Base-by-base conservation (phyloP, 2,888 invertebrate species). In the Acanthococcus lagerstroemiae region DNA sequence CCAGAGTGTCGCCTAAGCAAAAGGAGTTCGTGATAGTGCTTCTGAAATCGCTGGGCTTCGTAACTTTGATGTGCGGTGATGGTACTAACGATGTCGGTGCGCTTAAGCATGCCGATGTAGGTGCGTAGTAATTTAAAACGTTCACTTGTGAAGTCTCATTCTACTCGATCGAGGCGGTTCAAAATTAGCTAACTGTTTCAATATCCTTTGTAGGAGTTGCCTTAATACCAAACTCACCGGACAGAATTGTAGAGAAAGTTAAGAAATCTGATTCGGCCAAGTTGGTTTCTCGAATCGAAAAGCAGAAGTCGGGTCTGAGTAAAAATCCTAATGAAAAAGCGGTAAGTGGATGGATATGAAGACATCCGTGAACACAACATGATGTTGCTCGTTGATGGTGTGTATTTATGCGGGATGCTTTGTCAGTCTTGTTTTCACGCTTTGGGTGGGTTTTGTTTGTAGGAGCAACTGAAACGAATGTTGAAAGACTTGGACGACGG, bases 51-150 rank as follows among this genome's bases (percentile, higher is more conserved):
- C 78, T 90, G 12, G 99, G 99, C 4, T 92, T 84, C 74, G 84
- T 84, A 3, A 95, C 96, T 0, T 80, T 99, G 2, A 99, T 99
- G 99, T 99, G 99, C 75, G 99, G 99, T 1, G 99, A 99, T 79
- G 99, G 99, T 65, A 99, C 99, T 1, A 99, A 99, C 76, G 99
- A 99, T 78, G 99, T 99, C 12, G 99, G 99, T 19, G 95, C 95
- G 4, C 79, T 99, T 57, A 99, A 99, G 78, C 99, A 99, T 78
- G 95, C 99, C 30, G 88, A 99, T 78, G 95, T 91, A 73, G 94
- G 74, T 72, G 66, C 72, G 70, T 65, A 22, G 17, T 15, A 37
- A 2, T 9, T 37, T 37, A n/a, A 37, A 1, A 3, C 37, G 37
- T 15, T n/a, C 2, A 9, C 12, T 37, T 37, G 12, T 3, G 37